phyloP scores from a whole-genome alignment of 1,140 invertebrate species.

The Trachymyrmex septentrionalis region DNA sequence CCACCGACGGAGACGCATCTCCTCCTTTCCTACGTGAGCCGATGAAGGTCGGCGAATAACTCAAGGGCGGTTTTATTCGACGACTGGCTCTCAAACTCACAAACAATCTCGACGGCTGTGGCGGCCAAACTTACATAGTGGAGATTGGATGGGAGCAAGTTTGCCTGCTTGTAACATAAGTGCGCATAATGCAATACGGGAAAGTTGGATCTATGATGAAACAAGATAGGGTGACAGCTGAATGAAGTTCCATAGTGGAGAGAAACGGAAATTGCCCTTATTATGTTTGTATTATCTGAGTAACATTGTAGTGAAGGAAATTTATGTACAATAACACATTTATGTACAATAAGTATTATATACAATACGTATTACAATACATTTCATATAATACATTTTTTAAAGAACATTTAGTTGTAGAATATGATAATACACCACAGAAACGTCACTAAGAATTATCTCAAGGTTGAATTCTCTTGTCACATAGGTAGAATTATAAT shows the following conservation, averaged over 20 bases:
- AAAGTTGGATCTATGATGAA: constrained; percentile 38
- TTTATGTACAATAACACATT: neutral
- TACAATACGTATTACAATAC: neutral
- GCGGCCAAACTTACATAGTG: constrained; percentile 31
- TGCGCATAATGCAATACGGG: constrained; percentile 45
- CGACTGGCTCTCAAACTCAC: constrained; percentile 24
- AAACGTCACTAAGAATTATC: neutral
- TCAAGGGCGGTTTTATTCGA: constrained; percentile 15
- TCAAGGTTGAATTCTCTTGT: neutral
- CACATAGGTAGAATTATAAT: neutral
- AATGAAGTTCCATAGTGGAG: neutral
- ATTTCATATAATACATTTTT: neutral
- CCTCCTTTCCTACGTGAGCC: neutral
- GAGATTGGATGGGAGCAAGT: constrained; percentile 50
- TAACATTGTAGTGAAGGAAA: neutral
- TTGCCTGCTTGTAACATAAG: constrained; percentile 32
- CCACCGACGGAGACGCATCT: constrained; percentile 3
- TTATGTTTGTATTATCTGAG: neutral
- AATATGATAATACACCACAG: neutral
- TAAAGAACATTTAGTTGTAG: neutral
- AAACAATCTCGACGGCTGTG: constrained; percentile 20
- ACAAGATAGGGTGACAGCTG: constrained; percentile 5
- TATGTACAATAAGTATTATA: neutral
- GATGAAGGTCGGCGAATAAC: constrained; percentile 38
- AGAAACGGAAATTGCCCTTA: neutral